Base-by-base conservation (phyloP, 1,140 invertebrate species). In the Formica selysi region DNA sequence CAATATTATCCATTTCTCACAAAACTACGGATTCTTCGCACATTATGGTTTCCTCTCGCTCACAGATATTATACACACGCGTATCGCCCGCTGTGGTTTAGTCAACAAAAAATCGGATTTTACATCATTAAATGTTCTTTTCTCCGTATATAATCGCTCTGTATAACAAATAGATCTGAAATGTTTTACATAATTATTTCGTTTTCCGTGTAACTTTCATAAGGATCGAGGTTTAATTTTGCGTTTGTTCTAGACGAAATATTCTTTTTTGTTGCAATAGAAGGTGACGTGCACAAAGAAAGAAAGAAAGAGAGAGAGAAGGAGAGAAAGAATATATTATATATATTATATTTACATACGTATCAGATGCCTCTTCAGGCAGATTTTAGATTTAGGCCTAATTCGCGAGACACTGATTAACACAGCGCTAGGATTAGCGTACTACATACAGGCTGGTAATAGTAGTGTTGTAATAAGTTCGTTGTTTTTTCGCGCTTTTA, bases 381-480 rank as follows among this genome's bases (percentile, higher is more conserved):
- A 74, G 87, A 88, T 51, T 85, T 88, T 89, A 86, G 81, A 51
- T 80, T 86, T 89, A 89, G 88, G 88, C 88, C 87, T 89, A 89
- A 89, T 76, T 89, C 85, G 67, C 85, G 85, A 87, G 71, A 90
- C 79, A 89, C 65, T 89, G 89, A 87, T 79, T 89, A 84, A 74
- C 73, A 80, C 65, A 76, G 86, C 68, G 80, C 88, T 90, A 90
- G 48, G 48, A 54, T 89, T 81, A 80, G 70, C 76, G 51, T 83
- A 73, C 88, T 90, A 90, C 61, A 51, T 85, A 78, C 85, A 85
- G 73, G 80, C 70, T 85, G 70, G 65, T 73, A 85, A 85, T 73
- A 83, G 81, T 87, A 74, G 67, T 90, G 64, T 76, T 73, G 86
- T 76, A 73, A 89, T 89, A 78, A 89, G 44, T 90, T 90, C 88